Evolutionary conservation across 2,888 invertebrate genomes (phyloP).

Genomic region (Anarsia innoxiella): DNA sequence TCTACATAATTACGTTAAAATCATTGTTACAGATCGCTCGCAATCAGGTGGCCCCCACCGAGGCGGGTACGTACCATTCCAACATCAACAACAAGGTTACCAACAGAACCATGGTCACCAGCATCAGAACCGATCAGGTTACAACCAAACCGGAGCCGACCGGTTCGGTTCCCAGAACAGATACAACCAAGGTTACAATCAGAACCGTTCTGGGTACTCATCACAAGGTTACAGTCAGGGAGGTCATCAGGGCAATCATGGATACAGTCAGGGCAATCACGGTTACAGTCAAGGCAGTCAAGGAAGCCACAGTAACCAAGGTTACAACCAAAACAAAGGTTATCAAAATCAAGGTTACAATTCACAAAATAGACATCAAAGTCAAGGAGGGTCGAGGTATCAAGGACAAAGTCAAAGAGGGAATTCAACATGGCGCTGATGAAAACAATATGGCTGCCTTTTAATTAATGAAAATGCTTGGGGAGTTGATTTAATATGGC

Average conservation of each 20-base stretch:
- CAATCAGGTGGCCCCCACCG: constrained; percentile 55
- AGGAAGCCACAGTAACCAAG: constrained; percentile 14
- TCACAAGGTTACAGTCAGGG: constrained; percentile 20
- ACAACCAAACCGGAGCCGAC: constrained; percentile 11
- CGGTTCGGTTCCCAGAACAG: constrained; percentile 21
- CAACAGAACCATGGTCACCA: constrained; percentile 17
- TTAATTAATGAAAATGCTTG: no score
- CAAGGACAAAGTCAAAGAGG: constrained; percentile 17
- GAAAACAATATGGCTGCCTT: no score
- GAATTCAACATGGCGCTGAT: constrained; percentile 18
- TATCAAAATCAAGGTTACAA: constrained; percentile 20
- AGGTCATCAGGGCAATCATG: constrained; percentile 19
- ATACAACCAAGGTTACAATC: constrained; percentile 19
- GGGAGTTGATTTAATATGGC: no score
- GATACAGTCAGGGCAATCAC: constrained; percentile 17
- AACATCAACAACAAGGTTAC: constrained; percentile 23
- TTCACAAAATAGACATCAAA: constrained; percentile 17
- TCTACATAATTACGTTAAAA: background rate
- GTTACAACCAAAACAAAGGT: constrained; percentile 13
- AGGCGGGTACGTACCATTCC: constrained; percentile 44
- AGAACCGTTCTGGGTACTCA: constrained; percentile 14
- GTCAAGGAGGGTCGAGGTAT: constrained; percentile 19
- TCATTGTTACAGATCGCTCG: constrained; percentile 62
- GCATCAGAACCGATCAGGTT: constrained; percentile 16
- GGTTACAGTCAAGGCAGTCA: constrained; percentile 15